A percentile compares a stretch with the other conserved stretches of the same genome.
These are phyloP conservation scores for Calypte anna DNA, from an alignment of 2,113 vertebrate genomes.

Conservation along the genomic window DNA sequence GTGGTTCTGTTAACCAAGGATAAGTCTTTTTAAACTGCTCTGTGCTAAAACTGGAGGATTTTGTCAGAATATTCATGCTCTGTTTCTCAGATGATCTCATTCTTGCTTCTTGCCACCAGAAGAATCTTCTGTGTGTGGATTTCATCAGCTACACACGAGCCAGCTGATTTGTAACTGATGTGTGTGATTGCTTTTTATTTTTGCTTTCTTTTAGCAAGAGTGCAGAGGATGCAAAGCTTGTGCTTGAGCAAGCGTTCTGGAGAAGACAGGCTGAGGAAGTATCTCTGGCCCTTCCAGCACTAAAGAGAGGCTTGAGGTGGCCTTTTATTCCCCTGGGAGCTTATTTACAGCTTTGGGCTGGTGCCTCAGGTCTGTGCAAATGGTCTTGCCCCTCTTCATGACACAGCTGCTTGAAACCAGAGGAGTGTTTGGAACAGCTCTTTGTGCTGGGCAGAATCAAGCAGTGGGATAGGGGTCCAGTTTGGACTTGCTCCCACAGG, in stretches of 20 bases:
- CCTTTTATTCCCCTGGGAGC: neutral
- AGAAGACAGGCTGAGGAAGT: neutral
- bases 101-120: constrained; percentile 9
- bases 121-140: neutral
- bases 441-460: neutral
- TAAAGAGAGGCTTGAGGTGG: neutral
- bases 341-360: neutral
- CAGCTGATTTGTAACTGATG: neutral
- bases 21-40: neutral
- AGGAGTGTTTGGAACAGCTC: neutral
- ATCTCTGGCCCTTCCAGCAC: neutral
- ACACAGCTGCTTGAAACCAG: neutral
- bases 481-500: neutral
- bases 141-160: constrained; percentile 5
- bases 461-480: neutral
- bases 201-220: neutral
- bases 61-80: constrained; percentile 20
- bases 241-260: neutral
- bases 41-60: neutral
- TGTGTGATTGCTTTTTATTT: neutral
- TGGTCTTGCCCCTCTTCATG: neutral
- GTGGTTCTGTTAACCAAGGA: neutral
- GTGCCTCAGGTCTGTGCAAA: neutral
- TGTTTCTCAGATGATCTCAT: constrained; percentile 35
- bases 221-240: neutral